These are phyloP conservation scores for Dioctria rufipes DNA, from an alignment of 2,888 invertebrate genomes.

Conservation along the genomic window DNA sequence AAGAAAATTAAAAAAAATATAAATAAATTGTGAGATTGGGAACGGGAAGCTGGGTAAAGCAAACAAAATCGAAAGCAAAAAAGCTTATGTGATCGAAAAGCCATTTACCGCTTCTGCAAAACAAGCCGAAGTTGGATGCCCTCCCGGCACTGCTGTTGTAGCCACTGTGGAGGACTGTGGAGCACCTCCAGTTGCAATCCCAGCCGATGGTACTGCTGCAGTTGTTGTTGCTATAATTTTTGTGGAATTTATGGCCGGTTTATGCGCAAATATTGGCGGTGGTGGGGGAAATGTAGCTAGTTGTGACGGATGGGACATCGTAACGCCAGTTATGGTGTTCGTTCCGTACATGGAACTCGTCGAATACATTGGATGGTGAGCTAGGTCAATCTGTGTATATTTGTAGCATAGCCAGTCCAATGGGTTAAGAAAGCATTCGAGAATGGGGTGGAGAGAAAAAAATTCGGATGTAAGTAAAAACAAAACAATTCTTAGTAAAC, in stretches of 20 bases:
- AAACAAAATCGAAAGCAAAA: conserved; percentile 57
- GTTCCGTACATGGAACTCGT: conserved; percentile 70
- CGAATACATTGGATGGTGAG: conserved; percentile 71
- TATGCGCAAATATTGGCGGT: conserved; percentile 68
- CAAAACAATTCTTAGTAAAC: conserved; percentile 44
- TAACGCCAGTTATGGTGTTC: conserved; percentile 70
- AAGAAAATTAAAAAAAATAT: neutral
- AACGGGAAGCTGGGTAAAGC: conserved; percentile 41
- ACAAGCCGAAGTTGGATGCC: conserved; percentile 57
- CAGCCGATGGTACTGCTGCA: neutral
- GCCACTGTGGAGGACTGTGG: conserved; percentile 19
- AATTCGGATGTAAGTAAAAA: conserved; percentile 24
- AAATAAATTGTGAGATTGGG: neutral
- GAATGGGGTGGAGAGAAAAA: conserved; percentile 21
- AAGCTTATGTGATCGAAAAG: conserved; percentile 60
- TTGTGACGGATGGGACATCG: conserved; percentile 72
- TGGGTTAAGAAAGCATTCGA: conserved; percentile 33
- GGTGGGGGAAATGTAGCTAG: conserved; percentile 70
- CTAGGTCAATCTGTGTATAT: conserved; percentile 68
- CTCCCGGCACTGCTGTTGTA: conserved; percentile 44
- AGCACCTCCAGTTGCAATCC: conserved; percentile 23
- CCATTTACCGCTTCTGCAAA: conserved; percentile 70
- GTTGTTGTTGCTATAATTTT: conserved; percentile 65
- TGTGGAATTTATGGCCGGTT: conserved; percentile 60
- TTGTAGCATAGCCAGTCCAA: conserved; percentile 35